These are phyloP conservation scores for Cyprinus carpio DNA, from an alignment of 2,113 vertebrate species.

Conservation along the genomic window DNA sequence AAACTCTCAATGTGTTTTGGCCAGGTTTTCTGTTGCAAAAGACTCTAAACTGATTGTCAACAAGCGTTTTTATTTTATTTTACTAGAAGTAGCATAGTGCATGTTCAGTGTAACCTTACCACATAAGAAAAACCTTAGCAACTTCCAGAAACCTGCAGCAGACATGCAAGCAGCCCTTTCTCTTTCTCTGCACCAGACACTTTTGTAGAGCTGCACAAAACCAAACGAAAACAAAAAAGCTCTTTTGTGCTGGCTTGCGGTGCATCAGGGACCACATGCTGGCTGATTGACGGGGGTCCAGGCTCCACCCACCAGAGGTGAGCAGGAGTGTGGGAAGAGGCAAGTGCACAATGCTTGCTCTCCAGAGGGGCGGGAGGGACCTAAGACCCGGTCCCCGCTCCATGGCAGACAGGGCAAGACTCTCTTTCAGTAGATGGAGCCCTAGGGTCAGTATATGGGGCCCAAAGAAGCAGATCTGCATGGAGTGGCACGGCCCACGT, in stretches of 20 bases:
- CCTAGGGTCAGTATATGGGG: conserved; percentile 51
- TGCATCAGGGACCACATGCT: conserved; percentile 38
- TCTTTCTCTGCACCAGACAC: conserved; percentile 45
- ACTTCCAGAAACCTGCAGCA: conserved; percentile 18
- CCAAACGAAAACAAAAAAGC: conserved; percentile 50
- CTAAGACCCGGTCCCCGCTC: conserved; percentile 39
- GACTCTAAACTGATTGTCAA: background rate
- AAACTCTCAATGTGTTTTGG: background rate
- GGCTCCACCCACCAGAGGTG: conserved; percentile 55
- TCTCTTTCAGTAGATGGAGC: conserved; percentile 45
- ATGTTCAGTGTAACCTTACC: conserved; percentile 39
- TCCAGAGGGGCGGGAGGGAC: conserved; percentile 23
- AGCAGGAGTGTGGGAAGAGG: conserved; percentile 59
- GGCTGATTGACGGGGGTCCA: conserved; percentile 54
- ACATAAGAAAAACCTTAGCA: conserved; percentile 18
- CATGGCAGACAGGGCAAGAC: conserved; percentile 52
- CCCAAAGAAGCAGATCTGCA: conserved; percentile 41
- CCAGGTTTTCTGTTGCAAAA: background rate
- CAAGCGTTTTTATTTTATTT: background rate
- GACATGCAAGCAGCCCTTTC: conserved; percentile 18
- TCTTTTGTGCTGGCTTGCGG: conserved; percentile 44
- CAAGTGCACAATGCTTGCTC: conserved; percentile 48
- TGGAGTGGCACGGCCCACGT: conserved; percentile 30
- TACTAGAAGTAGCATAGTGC: conserved; percentile 33
- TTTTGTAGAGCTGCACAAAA: conserved; percentile 52